phyloP scores from a whole-genome alignment of 1,140 invertebrate species.

The Papilio xuthus region DNA sequence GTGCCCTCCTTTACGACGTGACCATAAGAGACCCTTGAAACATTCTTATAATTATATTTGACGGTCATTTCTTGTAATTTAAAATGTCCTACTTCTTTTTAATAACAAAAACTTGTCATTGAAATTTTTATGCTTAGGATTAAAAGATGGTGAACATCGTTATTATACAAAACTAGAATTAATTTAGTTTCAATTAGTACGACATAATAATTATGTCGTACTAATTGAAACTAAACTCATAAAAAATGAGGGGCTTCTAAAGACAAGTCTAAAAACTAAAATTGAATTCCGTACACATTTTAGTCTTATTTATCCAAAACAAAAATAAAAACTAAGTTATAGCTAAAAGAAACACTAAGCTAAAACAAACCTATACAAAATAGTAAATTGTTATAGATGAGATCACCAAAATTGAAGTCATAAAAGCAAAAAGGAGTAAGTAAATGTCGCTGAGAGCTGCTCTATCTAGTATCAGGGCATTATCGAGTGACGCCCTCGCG shows the following conservation, averaged over 20 bases:
- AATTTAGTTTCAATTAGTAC: too few species aligned
- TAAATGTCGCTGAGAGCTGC: constrained; percentile 41
- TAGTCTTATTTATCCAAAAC: background rate
- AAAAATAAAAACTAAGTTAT: background rate
- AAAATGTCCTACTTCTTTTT: background rate
- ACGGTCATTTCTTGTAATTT: constrained; percentile 2
- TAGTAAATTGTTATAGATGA: constrained; percentile 27
- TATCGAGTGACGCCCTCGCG: constrained; percentile 46
- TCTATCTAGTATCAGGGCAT: constrained; percentile 47
- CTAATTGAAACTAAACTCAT: too few species aligned
- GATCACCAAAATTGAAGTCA: constrained; percentile 43
- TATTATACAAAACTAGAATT: background rate
- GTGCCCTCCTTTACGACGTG: constrained; percentile 10
- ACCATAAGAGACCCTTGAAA: constrained; percentile 10
- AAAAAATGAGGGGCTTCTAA: too few species aligned
- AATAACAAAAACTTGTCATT: background rate
- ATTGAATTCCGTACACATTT: background rate
- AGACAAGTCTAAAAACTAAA: too few species aligned
- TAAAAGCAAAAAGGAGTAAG: constrained; percentile 46
- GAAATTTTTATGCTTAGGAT: background rate
- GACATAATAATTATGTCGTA: too few species aligned
- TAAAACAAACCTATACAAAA: constrained; percentile 12
- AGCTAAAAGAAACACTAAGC: background rate
- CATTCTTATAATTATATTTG: background rate
- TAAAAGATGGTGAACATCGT: background rate